Percentiles rank a stretch among this genome's conserved stretches.
Evolutionary conservation across 2,113 vertebrate genomes (phyloP).

Genomic region (Osmerus eperlanus): DNA sequence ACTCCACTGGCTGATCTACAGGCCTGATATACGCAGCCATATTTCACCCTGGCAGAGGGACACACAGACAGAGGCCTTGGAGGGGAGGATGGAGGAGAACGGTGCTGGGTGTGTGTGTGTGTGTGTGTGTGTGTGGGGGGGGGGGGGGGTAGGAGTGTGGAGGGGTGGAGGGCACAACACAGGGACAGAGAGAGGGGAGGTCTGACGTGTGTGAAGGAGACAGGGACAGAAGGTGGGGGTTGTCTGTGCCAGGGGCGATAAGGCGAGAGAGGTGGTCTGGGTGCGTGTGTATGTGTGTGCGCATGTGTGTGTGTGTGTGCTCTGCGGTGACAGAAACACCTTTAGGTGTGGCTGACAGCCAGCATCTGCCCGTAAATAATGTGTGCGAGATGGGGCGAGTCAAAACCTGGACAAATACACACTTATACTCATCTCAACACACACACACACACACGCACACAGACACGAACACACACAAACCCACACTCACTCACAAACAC

Average conservation of each 20-base stretch:
- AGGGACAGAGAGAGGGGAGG: conserved; percentile 28
- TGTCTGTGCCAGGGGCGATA: conserved; percentile 41
- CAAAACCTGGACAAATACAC: not conserved
- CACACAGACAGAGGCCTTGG: conserved; percentile 21
- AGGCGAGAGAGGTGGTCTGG: conserved; percentile 6
- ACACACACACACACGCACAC: conserved; percentile 4
- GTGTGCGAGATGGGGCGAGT: conserved; percentile 44
- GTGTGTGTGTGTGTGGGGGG: not conserved
- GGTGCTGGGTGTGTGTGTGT: not conserved
- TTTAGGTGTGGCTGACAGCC: conserved; percentile 64
- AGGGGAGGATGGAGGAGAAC: not conserved
- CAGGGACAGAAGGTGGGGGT: conserved; percentile 44
- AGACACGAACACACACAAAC: too few relatives aligned
- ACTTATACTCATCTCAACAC: conserved; percentile 2
- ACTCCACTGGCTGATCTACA: conserved; percentile 50
- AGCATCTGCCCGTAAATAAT: conserved; percentile 70
- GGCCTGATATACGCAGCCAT: conserved; percentile 48
- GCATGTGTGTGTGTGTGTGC: not conserved
- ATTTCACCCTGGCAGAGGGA: conserved; percentile 51
- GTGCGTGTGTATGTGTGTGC: not conserved
- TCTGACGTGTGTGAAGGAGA: conserved; percentile 58
- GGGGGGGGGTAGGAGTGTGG: conserved; percentile 45
- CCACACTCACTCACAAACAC: too few relatives aligned
- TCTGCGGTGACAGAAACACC: conserved; percentile 24
- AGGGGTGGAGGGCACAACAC: conserved; percentile 27